These are phyloP conservation scores for Oreortyx pictus DNA, from an alignment of 2,797 vertebrate species.

Conservation along the genomic window DNA sequence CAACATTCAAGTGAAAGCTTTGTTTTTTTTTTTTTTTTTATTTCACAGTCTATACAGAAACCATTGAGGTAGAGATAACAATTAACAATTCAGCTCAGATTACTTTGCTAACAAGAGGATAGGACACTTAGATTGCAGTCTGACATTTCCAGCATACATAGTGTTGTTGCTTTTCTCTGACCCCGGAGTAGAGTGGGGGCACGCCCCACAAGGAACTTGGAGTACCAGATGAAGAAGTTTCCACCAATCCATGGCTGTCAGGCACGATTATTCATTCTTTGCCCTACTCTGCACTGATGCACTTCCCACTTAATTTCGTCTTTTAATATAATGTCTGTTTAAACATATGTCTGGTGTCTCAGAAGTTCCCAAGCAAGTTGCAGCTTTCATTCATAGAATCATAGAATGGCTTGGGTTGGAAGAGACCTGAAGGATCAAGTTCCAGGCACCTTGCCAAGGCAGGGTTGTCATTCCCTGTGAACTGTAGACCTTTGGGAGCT, in stretches of 20 bases:
- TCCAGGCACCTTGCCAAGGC: no score
- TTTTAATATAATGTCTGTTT: neutral
- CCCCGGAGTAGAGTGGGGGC: neutral
- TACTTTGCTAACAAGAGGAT: neutral
- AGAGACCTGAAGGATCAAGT: no score
- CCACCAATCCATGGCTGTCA: neutral
- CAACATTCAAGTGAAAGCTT: neutral
- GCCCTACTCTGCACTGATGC: neutral
- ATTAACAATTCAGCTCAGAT: no score
- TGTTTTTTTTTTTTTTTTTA: neutral
- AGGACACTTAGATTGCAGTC: neutral
- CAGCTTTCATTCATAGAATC: neutral
- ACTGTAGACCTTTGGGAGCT: neutral
- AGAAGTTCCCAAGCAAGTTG: neutral
- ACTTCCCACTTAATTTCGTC: neutral
- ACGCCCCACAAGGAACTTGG: neutral
- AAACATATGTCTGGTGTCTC: neutral
- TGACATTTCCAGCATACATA: neutral
- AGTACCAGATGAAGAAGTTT: slow-evolving; percentile 1
- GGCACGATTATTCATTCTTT: neutral
- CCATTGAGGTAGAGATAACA: neutral
- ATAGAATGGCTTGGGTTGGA: no score
- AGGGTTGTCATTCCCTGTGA: neutral
- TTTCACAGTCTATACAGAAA: neutral
- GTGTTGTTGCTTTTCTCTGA: neutral